Evolutionary conservation across 2,797 vertebrate species (phyloP), one percentile per base, ranked within the genome.

Genomic region (Alectoris magna): DNA sequence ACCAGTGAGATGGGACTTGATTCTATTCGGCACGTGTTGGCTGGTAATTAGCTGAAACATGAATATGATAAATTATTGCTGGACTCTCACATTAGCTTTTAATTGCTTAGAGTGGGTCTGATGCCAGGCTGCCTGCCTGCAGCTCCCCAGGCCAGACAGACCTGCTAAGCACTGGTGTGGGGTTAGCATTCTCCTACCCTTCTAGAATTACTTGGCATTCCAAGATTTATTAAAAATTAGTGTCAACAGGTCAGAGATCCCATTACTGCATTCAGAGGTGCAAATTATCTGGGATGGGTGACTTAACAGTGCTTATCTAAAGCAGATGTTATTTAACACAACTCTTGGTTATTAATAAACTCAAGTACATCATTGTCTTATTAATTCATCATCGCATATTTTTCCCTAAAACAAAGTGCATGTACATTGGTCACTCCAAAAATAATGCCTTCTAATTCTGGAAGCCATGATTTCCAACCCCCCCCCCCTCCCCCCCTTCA

Each of bases 171-270:
- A 0, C 55, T 4, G 3, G 51, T 63, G 77, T 21, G 18, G 56
- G 78, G 59, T 78, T 89, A 91, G 70, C 34, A 48, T 58, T 89
- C 34, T 77, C 68, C 72, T 89, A 24, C 63, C 84, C 92, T 87
- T 94, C 95, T 96, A 94, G 82, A 95, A 87, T 96, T 96, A 92
- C 96, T 88, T 89, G 79, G 39, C 93, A 96, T 95, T 95, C 96
- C 94, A 95, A 95, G 87, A 91, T 93, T 95, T 96, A 95, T 96
- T 95, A 96, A 95, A 96, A 95, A 88, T 92, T 91, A 89, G 71
- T 34, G 53, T 94, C 58, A 81, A 18, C 6, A 15, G 92, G 94
- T 92, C 94, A 95, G 92, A 92, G 91, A 89, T 69, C 92, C 74
- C 87, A 70, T 93, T 78, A 89, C 73, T 1, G 1, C 51, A 7